phyloP scores from a whole-genome alignment of 92 coral and sea anemone genomes.

The Porites divaricata region DNA sequence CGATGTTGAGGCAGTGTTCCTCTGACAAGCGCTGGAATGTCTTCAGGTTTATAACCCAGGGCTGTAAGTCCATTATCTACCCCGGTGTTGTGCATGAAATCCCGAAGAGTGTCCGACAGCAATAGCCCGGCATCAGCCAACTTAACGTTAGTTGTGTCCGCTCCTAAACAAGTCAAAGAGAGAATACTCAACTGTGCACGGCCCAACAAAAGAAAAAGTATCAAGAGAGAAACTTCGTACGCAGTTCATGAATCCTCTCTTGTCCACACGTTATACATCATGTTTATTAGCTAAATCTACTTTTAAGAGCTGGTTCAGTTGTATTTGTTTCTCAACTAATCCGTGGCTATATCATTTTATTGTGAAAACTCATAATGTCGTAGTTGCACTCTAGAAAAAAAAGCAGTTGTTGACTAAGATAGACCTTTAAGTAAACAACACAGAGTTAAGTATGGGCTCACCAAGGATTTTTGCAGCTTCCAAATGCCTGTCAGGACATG shows the following conservation, averaged over 20 bases:
- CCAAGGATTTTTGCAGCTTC: conserved; percentile 86
- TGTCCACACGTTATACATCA: no score
- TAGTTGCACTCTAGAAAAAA: no score
- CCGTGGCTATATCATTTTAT: no score
- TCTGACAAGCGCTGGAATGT: conserved; percentile 80
- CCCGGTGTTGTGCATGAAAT: conserved; percentile 82
- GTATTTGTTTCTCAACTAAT: no score
- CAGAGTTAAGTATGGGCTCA: background rate
- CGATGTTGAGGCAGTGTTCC: conserved; percentile 94
- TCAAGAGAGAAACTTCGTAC: no score
- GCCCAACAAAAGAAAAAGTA: no score
- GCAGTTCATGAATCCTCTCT: no score
- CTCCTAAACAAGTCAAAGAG: conserved; percentile 53
- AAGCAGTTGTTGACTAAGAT: no score
- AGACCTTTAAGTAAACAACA: no score
- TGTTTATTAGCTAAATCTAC: no score
- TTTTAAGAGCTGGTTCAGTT: no score
- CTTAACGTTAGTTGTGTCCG: conserved; percentile 74
- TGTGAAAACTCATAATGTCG: no score
- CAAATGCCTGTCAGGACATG: conserved; percentile 92
- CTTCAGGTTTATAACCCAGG: conserved; percentile 74
- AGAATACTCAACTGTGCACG: background rate
- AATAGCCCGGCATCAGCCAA: conserved; percentile 82
- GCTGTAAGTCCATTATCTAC: conserved; percentile 91
- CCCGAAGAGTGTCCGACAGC: conserved; percentile 79